Conservation (phyloP, 1,140 invertebrate genomes). For the Rhyacophila brunnea region DNA sequence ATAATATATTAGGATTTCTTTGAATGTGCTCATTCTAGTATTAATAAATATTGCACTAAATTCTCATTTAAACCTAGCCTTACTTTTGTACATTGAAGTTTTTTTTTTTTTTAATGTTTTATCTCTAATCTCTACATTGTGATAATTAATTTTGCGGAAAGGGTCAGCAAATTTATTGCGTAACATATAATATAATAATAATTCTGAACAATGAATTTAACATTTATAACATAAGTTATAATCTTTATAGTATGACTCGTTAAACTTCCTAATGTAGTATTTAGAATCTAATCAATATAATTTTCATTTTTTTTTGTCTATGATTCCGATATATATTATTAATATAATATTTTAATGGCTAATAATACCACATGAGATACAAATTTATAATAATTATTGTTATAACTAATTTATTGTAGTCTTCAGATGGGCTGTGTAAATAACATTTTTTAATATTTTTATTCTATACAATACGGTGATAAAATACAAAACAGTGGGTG, state of each 20-base stretch:
- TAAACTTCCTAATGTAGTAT: neutral
- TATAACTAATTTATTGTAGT: no score
- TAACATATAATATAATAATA: constrained; percentile 13
- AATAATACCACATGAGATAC: no score
- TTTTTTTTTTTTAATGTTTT: no score
- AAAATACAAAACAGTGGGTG: no score
- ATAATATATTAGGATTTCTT: neutral
- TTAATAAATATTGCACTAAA: constrained; percentile 2
- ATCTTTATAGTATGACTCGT: neutral
- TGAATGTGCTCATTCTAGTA: neutral
- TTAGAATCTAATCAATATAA: neutral
- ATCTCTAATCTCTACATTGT: constrained; percentile 15
- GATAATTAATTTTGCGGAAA: constrained; percentile 15
- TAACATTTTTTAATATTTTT: no score
- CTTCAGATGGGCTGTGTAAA: no score
- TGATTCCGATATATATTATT: no score
- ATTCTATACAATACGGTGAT: no score
- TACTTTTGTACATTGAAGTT: constrained; percentile 3
- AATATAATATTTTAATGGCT: no score
- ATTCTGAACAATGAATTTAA: constrained; percentile 17
- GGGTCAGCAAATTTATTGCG: constrained; percentile 2
- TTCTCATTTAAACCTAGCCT: neutral
- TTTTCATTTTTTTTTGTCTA: no score
- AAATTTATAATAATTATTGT: no score
- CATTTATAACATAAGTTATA: constrained; percentile 5